A percentile compares a stretch with the other conserved stretches of the same genome.
phyloP scores from a whole-genome alignment of 2,797 vertebrate genomes.

The Gila robusta region DNA sequence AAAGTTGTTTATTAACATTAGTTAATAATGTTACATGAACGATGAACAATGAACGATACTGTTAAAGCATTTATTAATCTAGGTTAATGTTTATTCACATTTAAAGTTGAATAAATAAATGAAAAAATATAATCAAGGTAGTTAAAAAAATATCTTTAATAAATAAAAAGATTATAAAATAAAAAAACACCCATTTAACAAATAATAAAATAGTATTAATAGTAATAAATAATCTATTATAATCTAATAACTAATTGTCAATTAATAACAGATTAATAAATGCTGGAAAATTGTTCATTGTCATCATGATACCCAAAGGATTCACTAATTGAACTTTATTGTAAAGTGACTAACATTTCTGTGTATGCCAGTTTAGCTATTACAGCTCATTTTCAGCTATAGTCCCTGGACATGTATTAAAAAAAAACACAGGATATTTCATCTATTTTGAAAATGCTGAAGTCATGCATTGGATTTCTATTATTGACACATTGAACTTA shows the following conservation, averaged over 20 bases:
- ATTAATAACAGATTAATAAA: neutral
- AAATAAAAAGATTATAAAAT: neutral
- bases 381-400: neutral
- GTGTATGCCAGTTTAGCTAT: neutral
- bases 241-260: neutral
- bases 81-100: neutral
- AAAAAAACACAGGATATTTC: neutral
- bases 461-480: neutral
- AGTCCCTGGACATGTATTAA: neutral
- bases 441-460: too few relatives aligned
- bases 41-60: neutral
- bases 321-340: neutral
- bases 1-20: neutral
- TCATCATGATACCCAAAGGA: neutral
- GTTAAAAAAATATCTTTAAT: neutral
- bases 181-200: neutral
- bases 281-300: neutral
- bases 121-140: neutral
- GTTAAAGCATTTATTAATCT: neutral
- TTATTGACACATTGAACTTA: constrained; percentile 2
- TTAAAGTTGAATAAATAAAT: neutral
- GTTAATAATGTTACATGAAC: neutral
- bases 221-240: neutral
- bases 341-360: neutral
- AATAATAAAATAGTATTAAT: neutral